These are phyloP conservation scores for Drosophila lacertosa DNA, from an alignment of 1,140 invertebrate species.

Conservation along the genomic window DNA sequence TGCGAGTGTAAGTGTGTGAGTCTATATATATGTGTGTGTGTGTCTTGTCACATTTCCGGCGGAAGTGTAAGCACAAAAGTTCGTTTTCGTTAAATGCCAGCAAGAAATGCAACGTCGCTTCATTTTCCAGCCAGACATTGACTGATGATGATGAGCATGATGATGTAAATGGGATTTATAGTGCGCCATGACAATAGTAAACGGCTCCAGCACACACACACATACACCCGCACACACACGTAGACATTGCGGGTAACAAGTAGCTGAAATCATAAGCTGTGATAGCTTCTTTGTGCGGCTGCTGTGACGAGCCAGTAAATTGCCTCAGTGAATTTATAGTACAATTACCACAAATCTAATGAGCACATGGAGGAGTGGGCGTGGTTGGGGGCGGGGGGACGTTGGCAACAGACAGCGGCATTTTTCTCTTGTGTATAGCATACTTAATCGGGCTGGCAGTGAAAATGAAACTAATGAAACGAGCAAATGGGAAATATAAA, in stretches of 20 bases:
- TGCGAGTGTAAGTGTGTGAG: constrained; percentile 11
- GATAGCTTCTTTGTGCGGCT: constrained; percentile 52
- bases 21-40: constrained; percentile 29
- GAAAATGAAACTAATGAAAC: constrained; percentile 5
- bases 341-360: constrained; percentile 76
- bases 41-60: constrained; percentile 72
- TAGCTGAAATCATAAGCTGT: constrained; percentile 77
- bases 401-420: neutral
- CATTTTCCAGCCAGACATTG: constrained; percentile 73
- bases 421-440: constrained; percentile 23
- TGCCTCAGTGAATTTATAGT: constrained; percentile 75
- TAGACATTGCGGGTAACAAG: constrained; percentile 38
- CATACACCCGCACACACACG: constrained; percentile 27
- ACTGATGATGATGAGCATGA: constrained; percentile 82
- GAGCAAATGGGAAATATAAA: neutral
- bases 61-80: constrained; percentile 81
- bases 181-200: constrained; percentile 80
- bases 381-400: no score
- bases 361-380: constrained; percentile 33
- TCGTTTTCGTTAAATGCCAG: constrained; percentile 76
- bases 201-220: constrained; percentile 51
- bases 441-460: constrained; percentile 17
- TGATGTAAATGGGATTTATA: constrained; percentile 82
- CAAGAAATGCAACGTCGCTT: constrained; percentile 80
- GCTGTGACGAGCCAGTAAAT: constrained; percentile 71